Evolutionary conservation across 2,888 invertebrate genomes (phyloP), one percentile per base, ranked within the genome.

Genomic region (Scaptodrosophila latifasciaeformis): DNA sequence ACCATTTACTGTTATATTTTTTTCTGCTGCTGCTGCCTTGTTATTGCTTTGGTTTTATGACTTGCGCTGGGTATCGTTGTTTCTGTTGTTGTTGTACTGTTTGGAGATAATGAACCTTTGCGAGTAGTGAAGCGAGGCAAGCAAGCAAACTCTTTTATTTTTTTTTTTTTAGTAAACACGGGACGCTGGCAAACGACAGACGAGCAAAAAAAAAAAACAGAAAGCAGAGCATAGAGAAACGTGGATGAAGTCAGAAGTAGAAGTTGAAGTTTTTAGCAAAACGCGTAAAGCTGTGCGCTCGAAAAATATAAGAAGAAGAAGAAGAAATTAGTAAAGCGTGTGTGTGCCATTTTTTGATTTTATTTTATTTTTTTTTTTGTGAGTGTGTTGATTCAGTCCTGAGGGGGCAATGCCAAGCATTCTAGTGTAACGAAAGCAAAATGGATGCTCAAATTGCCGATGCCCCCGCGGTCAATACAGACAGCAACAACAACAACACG

Each of bases 141-240:
- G 12, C 43, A 39, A n/a, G 13, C n/a, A 10, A 35, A 34, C 30
- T n/a, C n/a, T n/a, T n/a, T n/a, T n/a, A n/a, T n/a, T n/a, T n/a
- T n/a, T n/a, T n/a, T n/a, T n/a, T n/a, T n/a, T 59, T 68, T 50
- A 69, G 68, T 69, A 35, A 62, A 43, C 18, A 62, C 46, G 59
- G 59, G 60, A 67, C 70, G 67, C 65, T 69, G 55, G 51, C 57
- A 21, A 15, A 24, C 49, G 47, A 34, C 54, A 48, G 40, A 39
- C 34, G 29, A 18, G 27, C 45, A 24, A 21, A 30, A 27, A 29
- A 37, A 49, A n/a, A 17, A 29, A 42, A 31, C 21, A 10, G 27
- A 42, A 15, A 48, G 5, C 21, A 3, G n/a, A 30, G 17, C 24
- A 6, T 15, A 12, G 2, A 42, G 24, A n/a, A n/a, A n/a, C n/a